Evolutionary conservation across 37 sponge, comb jelly and placozoan species (phyloP).

Genomic region (Chondrosia reniformis): DNA sequence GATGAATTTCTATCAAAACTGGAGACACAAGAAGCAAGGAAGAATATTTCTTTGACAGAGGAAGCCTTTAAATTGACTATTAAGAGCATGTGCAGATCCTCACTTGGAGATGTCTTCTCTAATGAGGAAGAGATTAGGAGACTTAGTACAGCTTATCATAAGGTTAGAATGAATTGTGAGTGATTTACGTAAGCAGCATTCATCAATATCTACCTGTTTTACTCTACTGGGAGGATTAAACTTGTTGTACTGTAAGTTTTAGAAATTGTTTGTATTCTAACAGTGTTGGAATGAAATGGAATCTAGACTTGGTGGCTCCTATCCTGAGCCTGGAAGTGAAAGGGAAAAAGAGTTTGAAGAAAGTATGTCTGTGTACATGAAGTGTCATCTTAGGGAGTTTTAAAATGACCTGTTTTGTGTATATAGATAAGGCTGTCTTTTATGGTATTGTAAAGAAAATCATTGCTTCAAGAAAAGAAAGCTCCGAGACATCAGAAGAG

Average conservation of each 20-base stretch:
- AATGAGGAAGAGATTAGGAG: conserved; percentile 38
- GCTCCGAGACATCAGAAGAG: background rate
- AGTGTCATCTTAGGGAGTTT: too few relatives aligned
- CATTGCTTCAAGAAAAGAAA: background rate
- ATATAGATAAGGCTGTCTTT: background rate
- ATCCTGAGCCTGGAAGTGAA: conserved; percentile 52
- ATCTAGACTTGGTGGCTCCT: conserved; percentile 30
- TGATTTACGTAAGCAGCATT: too few relatives aligned
- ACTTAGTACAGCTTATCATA: conserved; percentile 56
- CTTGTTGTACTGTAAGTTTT: too few relatives aligned
- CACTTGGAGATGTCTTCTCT: conserved; percentile 55
- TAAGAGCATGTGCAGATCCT: conserved; percentile 49
- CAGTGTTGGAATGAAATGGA: conserved; percentile 65
- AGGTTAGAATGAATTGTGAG: conserved; percentile 3
- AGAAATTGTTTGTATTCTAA: background rate
- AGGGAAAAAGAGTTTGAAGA: conserved; percentile 54
- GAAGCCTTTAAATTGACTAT: conserved; percentile 65
- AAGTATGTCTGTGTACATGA: too few relatives aligned
- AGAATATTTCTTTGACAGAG: conserved; percentile 26
- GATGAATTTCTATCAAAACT: background rate
- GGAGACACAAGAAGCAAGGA: background rate
- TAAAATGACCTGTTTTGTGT: background rate
- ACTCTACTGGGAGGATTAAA: too few relatives aligned
- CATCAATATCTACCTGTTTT: too few relatives aligned
- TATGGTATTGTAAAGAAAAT: background rate